These are phyloP conservation scores for Agriopis marginaria DNA, from an alignment of 2,888 invertebrate species.

Conservation along the genomic window DNA sequence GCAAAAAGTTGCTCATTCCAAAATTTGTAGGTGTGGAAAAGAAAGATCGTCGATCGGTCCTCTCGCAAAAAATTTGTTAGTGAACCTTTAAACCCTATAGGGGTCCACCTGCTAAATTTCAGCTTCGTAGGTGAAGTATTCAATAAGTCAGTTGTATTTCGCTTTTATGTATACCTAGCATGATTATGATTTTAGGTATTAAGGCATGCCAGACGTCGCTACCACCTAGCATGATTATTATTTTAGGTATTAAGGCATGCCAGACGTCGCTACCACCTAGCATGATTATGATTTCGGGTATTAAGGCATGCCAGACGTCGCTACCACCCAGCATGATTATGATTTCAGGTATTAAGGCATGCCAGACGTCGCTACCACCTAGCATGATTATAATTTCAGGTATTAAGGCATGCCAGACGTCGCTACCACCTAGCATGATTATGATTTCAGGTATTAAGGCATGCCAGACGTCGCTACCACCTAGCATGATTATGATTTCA, in stretches of 20 bases:
- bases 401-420: slow-evolving; percentile 1
- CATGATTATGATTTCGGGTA: background rate
- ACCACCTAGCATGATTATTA: too few species aligned
- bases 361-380: slow-evolving; percentile 4
- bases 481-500: background rate
- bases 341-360: background rate
- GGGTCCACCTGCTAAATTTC: too few species aligned
- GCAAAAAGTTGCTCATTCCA: too few species aligned
- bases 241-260: slow-evolving; percentile 1
- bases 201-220: slow-evolving; percentile 1
- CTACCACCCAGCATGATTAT: too few species aligned
- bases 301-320: slow-evolving; percentile 7
- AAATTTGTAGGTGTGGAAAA: too few species aligned
- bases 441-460: background rate
- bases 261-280: slow-evolving; percentile 2
- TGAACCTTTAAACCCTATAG: too few species aligned
- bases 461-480: slow-evolving; percentile 3
- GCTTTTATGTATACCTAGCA: too few species aligned
- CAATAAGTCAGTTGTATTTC: too few species aligned
- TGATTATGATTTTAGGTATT: background rate
- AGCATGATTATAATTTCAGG: background rate
- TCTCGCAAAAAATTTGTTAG: too few species aligned
- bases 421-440: too few species aligned
- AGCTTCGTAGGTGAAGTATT: too few species aligned
- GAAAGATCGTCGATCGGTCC: too few species aligned